phyloP scores from a whole-genome alignment of 2,888 invertebrate genomes.

The Rhopalosiphum nymphaeae region DNA sequence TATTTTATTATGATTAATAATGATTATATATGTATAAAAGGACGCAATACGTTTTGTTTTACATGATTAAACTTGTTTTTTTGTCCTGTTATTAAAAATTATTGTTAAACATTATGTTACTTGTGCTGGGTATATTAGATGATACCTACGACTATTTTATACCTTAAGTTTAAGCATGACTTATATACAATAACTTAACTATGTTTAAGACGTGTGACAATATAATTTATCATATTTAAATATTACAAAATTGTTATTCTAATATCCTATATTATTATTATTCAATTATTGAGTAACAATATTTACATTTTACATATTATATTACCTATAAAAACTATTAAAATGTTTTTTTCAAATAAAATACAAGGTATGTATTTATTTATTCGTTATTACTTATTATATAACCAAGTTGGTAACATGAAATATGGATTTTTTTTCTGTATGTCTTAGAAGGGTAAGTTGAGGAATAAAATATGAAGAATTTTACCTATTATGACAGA shows the following conservation, averaged over 20 bases:
- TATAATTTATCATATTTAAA: constrained; percentile 34
- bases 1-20: neutral
- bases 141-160: neutral
- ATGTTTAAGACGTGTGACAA: constrained; percentile 45
- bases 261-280: neutral
- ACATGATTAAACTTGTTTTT: neutral
- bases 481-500: neutral
- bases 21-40: neutral
- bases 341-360: neutral
- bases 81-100: neutral
- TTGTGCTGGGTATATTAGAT: neutral
- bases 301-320: neutral
- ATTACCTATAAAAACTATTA: neutral
- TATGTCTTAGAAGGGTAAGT: neutral
- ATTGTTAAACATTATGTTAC: neutral
- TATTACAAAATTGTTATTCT: neutral
- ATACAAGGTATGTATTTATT: neutral
- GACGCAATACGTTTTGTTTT: neutral
- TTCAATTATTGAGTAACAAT: neutral
- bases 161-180: constrained; percentile 5
- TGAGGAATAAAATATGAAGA: neutral
- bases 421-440: neutral
- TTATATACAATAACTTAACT: constrained; percentile 41
- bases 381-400: neutral
- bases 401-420: neutral